Evolutionary conservation across 2,797 vertebrate species (phyloP).

Genomic region (Paramormyrops hopkinsi): DNA sequence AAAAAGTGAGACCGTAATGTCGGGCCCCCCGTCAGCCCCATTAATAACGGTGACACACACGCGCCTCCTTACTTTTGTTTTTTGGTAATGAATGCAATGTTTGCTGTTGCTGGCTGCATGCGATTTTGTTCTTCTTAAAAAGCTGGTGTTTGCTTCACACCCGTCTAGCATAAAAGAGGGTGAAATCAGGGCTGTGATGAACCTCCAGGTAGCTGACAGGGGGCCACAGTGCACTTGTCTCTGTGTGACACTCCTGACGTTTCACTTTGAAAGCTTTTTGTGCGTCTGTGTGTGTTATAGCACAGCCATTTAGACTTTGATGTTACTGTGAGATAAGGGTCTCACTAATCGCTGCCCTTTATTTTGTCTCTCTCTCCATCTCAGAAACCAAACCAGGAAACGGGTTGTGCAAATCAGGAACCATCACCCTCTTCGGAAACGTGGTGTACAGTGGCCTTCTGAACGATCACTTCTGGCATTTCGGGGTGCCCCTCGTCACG

Average conservation of each 20-base stretch:
- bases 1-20: conserved; percentile 34
- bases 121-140: conserved; percentile 24
- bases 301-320: not conserved
- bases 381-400: conserved; percentile 64
- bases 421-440: conserved; percentile 64
- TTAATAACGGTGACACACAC: conserved; percentile 45
- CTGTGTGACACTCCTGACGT: not conserved
- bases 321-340: not conserved
- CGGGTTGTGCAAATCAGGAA: conserved; percentile 61
- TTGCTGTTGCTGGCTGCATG: conserved; percentile 27
- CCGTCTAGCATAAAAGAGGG: conserved; percentile 21
- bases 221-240: not conserved
- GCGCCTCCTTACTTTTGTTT: conserved; percentile 43
- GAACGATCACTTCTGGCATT: conserved; percentile 64
- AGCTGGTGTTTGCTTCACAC: conserved; percentile 38
- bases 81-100: conserved; percentile 44
- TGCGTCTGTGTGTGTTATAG: not conserved
- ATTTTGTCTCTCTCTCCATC: conserved; percentile 2
- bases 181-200: conserved; percentile 16
- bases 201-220: not conserved
- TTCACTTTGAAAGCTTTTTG: not conserved
- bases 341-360: not conserved
- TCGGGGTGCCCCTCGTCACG: conserved; percentile 60
- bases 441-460: conserved; percentile 61
- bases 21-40: conserved; percentile 32